These are phyloP conservation scores for Drosophila pseudotakahashii DNA, from an alignment of 2,888 invertebrate genomes.

Conservation along the genomic window DNA sequence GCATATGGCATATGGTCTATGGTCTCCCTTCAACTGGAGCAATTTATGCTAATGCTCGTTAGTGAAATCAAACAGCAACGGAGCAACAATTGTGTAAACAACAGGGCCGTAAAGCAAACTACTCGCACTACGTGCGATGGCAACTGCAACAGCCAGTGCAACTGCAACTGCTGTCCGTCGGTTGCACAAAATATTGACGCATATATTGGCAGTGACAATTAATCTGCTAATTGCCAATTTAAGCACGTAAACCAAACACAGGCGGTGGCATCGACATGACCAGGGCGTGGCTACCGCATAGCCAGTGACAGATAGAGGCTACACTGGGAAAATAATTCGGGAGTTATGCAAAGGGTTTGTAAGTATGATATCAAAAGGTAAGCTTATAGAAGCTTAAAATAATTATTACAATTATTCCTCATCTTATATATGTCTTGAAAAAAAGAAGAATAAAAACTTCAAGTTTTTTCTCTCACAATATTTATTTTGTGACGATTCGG, in stretches of 20 bases:
- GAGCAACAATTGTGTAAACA: constrained; percentile 75
- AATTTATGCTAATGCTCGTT: constrained; percentile 80
- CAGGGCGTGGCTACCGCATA: constrained; percentile 34
- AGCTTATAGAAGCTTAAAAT: no score
- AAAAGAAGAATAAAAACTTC: no score
- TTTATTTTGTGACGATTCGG: no score
- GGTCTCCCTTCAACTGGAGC: constrained; percentile 31
- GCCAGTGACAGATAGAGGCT: constrained; percentile 28
- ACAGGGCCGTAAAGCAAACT: constrained; percentile 70
- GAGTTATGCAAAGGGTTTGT: no score
- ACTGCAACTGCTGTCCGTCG: constrained; percentile 61
- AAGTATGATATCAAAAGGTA: no score
- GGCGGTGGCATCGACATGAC: constrained; percentile 54
- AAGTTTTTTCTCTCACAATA: no score
- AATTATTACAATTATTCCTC: no score
- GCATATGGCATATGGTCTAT: no score
- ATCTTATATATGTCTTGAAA: no score
- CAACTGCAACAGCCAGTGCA: constrained; percentile 12
- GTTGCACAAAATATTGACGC: constrained; percentile 75
- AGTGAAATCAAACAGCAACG: constrained; percentile 72
- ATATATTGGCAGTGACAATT: constrained; percentile 78
- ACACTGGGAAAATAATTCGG: not conserved
- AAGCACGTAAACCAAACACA: constrained; percentile 79
- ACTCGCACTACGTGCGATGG: constrained; percentile 36
- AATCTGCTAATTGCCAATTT: constrained; percentile 80